Base-by-base conservation (phyloP, 2,888 invertebrate species). In the Malthinus flaveolus region DNA sequence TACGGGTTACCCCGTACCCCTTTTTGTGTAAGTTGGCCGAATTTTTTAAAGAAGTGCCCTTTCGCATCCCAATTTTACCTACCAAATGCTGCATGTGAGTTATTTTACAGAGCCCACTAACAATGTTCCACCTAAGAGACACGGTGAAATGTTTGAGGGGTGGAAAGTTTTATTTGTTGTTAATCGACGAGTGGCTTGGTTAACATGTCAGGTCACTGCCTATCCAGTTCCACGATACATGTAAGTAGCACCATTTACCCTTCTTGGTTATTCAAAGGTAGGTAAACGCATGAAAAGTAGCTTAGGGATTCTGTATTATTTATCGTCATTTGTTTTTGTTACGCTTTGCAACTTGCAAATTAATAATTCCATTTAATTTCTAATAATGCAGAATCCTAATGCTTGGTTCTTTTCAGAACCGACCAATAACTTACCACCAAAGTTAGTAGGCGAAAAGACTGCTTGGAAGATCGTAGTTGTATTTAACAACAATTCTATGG, bases 161-260 rank as follows among this genome's bases (percentile, higher is more conserved):
- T 85, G 86, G 81, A 84, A 59, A 31, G 49, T 87, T 66, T 76
- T 85, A 71, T 77, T 75, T 73, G 83, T 86, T 69, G 76, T 78
- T 49, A 73, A 76, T 70, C 77, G 73, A 59, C 75, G 77, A 65
- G 79, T 81, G 67, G 84, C 85, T 65, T 87, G 86, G 76, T 79
- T 90, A 75, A 84, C 85, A 67, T 89, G 89, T 78, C 85, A 86
- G 76, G 84, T 87, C 65, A 85, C 86, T 73, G 87, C 86, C 71
- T 88, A 82, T 75, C 89, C 89, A 60, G 84, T 84, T 64, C 66
- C 66, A 36, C 49, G 65, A 58, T 65, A 62, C 44, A 64, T 65
- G 66, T 66, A 61, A 66, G 66, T 68, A 39, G 42, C 32, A 15
- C 12, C 10, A 37, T 37, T 12, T 5, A 15, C 11, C 12, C 39